phyloP scores from a whole-genome alignment of 2,113 vertebrate genomes.

The Corvus moneduloides region DNA sequence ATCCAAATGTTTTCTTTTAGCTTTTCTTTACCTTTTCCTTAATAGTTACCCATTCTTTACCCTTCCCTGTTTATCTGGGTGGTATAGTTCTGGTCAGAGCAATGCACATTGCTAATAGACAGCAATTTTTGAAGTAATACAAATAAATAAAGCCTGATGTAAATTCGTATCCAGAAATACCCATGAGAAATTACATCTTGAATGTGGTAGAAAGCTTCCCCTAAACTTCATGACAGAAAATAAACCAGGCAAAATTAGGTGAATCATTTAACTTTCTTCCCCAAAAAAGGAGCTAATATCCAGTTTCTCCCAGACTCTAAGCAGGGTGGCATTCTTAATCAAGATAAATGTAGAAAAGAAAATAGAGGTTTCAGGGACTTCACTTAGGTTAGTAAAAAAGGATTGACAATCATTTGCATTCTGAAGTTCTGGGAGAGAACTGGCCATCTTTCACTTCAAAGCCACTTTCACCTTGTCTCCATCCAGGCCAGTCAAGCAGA shows the following conservation, averaged over 20 bases:
- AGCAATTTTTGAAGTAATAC: not conserved
- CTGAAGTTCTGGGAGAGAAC: conserved; percentile 25
- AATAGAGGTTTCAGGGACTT: conserved; percentile 39
- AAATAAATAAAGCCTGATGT: not conserved
- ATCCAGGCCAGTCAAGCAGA: not conserved
- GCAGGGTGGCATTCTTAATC: conserved; percentile 64
- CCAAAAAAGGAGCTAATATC: conserved; percentile 12
- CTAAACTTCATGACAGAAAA: not conserved
- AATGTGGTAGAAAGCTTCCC: not conserved
- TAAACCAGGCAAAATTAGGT: conserved; percentile 9
- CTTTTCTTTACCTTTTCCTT: not conserved
- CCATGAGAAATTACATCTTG: not conserved
- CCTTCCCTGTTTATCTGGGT: not conserved
- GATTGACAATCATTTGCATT: conserved; percentile 42
- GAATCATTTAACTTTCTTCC: conserved; percentile 51
- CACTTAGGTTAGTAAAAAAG: conserved; percentile 15
- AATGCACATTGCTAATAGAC: not conserved
- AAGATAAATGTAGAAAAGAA: conserved; percentile 61
- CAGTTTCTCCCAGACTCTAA: conserved; percentile 40
- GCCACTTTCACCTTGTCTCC: not conserved
- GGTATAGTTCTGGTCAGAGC: not conserved
- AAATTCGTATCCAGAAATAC: not conserved
- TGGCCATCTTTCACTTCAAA: not conserved
- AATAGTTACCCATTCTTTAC: not conserved
- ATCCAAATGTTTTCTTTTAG: not conserved